Percentiles rank a stretch among this genome's conserved stretches.
phyloP scores from a whole-genome alignment of 2,113 vertebrate genomes.

The Taxidea taxus region DNA sequence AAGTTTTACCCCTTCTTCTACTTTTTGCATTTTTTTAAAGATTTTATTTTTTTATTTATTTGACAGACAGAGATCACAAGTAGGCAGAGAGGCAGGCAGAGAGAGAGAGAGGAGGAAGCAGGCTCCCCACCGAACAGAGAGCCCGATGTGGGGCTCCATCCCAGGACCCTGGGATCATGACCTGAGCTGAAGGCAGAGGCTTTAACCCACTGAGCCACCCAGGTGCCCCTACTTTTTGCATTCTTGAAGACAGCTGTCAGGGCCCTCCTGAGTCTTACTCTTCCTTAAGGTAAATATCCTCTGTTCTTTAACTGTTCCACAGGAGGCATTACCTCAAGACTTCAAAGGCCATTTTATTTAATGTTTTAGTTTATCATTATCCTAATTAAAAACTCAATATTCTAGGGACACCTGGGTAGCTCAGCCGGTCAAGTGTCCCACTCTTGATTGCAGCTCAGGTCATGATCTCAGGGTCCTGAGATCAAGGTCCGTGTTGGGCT shows the following conservation, averaged over 20 bases:
- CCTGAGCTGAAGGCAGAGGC: too few species aligned
- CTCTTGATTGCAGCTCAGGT: neutral
- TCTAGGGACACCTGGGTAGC: neutral
- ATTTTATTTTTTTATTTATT: too few species aligned
- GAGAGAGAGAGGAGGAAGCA: too few species aligned
- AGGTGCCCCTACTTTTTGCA: neutral
- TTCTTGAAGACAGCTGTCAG: neutral
- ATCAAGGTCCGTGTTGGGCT: neutral
- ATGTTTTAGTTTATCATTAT: conserved; percentile 2
- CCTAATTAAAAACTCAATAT: neutral
- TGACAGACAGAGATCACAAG: too few species aligned
- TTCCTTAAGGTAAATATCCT: neutral
- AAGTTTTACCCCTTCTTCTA: neutral
- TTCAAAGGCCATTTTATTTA: conserved; percentile 22
- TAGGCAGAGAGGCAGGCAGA: too few species aligned
- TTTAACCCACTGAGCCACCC: too few species aligned
- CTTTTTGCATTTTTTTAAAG: too few species aligned
- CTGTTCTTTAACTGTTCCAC: neutral
- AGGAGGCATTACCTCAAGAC: neutral
- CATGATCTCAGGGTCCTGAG: neutral
- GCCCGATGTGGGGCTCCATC: too few species aligned
- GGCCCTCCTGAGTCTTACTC: neutral
- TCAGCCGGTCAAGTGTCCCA: neutral
- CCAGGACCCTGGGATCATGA: too few species aligned
- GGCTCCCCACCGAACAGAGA: too few species aligned